Conservation (phyloP, 2,888 invertebrate genomes). For the Oxystoma pomonae region DNA sequence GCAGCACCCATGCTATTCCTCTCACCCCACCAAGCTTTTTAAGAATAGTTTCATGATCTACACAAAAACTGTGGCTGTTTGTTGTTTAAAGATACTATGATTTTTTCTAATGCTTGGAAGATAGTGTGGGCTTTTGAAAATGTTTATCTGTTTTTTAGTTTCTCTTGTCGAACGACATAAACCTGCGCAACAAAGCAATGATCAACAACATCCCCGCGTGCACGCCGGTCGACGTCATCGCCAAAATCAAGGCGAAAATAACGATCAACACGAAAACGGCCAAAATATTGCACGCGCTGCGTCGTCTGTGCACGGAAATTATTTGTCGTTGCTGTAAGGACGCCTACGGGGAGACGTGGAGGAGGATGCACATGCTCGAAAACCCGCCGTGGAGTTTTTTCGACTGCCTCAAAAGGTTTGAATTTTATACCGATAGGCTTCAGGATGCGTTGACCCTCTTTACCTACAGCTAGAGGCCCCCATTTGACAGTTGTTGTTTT, state of each 20-base stretch:
- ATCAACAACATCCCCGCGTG: slow-evolving; percentile 48
- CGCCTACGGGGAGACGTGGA: slow-evolving; percentile 54
- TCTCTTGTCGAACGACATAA: slow-evolving; percentile 56
- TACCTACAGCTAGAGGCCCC: neutral
- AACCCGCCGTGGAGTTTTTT: slow-evolving; percentile 52
- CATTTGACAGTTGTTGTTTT: no score
- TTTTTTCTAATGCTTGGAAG: no score
- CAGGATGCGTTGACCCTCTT: neutral
- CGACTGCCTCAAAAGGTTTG: slow-evolving; percentile 51
- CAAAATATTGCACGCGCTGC: slow-evolving; percentile 33
- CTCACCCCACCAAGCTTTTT: no score
- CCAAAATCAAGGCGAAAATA: slow-evolving; percentile 25
- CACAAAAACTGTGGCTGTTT: no score
- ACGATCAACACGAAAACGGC: slow-evolving; percentile 25
- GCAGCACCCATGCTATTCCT: no score
- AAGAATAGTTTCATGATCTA: no score
- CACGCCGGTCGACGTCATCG: slow-evolving; percentile 34
- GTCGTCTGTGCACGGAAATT: slow-evolving; percentile 35
- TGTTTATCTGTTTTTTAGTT: no score
- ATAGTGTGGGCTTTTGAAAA: no score
- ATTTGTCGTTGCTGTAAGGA: slow-evolving; percentile 56
- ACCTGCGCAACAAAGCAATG: slow-evolving; percentile 55
- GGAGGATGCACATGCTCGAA: slow-evolving; percentile 50
- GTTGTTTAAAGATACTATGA: no score
- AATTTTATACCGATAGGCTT: slow-evolving; percentile 32